Conservation (phyloP, 1,140 invertebrate species). For the Scaptomyza graminum region DNA sequence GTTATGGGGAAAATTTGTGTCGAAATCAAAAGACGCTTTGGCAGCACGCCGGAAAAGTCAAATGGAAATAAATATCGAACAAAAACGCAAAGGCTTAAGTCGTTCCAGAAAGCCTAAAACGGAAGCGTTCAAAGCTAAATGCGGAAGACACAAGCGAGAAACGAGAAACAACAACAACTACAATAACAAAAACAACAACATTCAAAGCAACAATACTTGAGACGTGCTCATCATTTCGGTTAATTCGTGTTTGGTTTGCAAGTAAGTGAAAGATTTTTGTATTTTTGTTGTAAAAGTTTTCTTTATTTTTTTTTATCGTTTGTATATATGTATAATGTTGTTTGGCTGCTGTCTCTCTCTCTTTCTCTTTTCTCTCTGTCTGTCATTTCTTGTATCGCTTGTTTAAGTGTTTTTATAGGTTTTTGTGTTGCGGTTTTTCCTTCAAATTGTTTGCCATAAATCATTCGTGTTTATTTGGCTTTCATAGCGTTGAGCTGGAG, state of each 20-base stretch:
- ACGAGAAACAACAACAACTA: constrained; percentile 10
- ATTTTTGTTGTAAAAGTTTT: constrained; percentile 27
- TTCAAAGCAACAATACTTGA: constrained; percentile 32
- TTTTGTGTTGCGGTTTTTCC: constrained; percentile 39
- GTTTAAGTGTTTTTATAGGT: constrained; percentile 58
- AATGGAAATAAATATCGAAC: constrained; percentile 20
- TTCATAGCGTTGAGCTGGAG: constrained; percentile 17
- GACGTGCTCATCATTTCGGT: constrained; percentile 53
- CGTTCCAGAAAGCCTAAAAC: constrained; percentile 48
- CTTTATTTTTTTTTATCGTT: too few species aligned
- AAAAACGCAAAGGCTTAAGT: background rate
- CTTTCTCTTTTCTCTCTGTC: constrained; percentile 2
- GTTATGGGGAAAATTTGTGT: constrained; percentile 28
- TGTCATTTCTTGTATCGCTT: constrained; percentile 3
- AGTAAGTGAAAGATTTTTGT: constrained; percentile 64
- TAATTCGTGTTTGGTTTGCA: constrained; percentile 12
- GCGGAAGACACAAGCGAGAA: constrained; percentile 60
- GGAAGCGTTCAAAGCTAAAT: constrained; percentile 52
- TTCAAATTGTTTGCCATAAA: constrained; percentile 37
- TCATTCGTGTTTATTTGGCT: constrained; percentile 36
- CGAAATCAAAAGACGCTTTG: constrained; percentile 16
- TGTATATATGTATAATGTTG: too few species aligned
- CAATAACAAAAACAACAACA: constrained; percentile 8
- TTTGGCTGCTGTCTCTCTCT: constrained; percentile 1
- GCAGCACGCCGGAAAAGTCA: constrained; percentile 52